Evolutionary conservation across 2,113 vertebrate genomes (phyloP), one percentile per base, ranked within the genome.

Genomic region (Motacilla tschutschensis): DNA sequence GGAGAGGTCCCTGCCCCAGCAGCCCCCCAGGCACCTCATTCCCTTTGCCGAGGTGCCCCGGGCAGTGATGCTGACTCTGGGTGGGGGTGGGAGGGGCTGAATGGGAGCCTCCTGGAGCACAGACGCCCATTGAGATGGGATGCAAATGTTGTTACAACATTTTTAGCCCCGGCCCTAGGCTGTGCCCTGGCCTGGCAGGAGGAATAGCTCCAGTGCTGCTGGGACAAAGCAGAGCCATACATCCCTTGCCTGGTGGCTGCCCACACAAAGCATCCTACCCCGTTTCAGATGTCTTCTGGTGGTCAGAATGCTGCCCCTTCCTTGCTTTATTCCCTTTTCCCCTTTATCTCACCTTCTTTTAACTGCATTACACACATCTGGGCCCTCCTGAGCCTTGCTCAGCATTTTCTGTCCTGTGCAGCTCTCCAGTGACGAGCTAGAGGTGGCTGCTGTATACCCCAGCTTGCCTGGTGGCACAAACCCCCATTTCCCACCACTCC

Each of bases 221-320:
- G 5, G 53, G 36, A 46, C n/a, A 17, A n/a, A 48, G 44, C 57
- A 79, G 48, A 78, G 25, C 41, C 0, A 0, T 5, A 7, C 17
- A 35, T 41, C 22, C 13, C 51, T 65, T 44, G 22, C 35, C 31
- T 1, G 4, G 53, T 55, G 40, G 15, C 48, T 43, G 71, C 26
- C 44, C 28, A 22, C 72, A 44, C 0, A 0, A 38, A 64, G 28
- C 72, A 72, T 51, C 67, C 59, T 76, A 36, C 26, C 31, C 13
- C 14, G 28, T 10, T 55, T 41, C 43, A 65, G 46, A 40, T 22
- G 17, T 29, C 1, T 1, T 24, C 19, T 48, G 53, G 21, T 38
- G 50, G 6, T 33, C 51, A 62, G 28, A 36, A 19, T 0, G 2
- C 53, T 84, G 36, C 14, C 35, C n/a, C 44, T 72, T 41, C 36